Conservation (phyloP, 2,113 vertebrate species). For the Actinemys pallida region DNA sequence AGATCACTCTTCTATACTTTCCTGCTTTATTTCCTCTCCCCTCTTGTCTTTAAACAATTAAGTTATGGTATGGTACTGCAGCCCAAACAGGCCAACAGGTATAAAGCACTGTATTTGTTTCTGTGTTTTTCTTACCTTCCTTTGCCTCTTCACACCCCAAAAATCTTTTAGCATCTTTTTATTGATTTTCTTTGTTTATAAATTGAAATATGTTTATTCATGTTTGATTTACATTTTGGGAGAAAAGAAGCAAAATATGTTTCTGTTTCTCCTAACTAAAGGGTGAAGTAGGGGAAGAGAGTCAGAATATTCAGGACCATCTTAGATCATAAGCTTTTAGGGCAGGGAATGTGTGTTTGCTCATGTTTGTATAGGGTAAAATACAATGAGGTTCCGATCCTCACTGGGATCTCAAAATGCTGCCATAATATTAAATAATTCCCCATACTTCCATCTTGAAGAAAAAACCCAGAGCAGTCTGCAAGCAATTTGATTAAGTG, state of each 20-base stretch:
- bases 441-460: background rate
- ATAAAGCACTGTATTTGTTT: background rate
- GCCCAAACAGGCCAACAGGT: background rate
- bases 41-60: background rate
- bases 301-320: conserved; percentile 26
- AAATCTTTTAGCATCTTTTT: background rate
- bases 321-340: conserved; percentile 28
- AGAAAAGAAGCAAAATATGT: background rate
- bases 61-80: background rate
- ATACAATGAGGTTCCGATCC: conserved; percentile 4
- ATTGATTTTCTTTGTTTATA: background rate
- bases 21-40: background rate
- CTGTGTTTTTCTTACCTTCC: background rate
- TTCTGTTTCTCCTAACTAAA: background rate
- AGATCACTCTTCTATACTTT: background rate
- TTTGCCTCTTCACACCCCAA: background rate
- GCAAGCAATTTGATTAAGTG: background rate
- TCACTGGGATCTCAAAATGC: background rate
- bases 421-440: background rate
- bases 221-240: background rate
- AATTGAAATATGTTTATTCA: background rate
- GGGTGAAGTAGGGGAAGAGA: conserved; percentile 3
- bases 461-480: background rate
- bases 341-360: background rate
- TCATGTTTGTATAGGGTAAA: background rate